Percentiles rank a stretch among this genome's conserved stretches.
phyloP scores from a whole-genome alignment of 2,113 vertebrate species.

The Carassius auratus region DNA sequence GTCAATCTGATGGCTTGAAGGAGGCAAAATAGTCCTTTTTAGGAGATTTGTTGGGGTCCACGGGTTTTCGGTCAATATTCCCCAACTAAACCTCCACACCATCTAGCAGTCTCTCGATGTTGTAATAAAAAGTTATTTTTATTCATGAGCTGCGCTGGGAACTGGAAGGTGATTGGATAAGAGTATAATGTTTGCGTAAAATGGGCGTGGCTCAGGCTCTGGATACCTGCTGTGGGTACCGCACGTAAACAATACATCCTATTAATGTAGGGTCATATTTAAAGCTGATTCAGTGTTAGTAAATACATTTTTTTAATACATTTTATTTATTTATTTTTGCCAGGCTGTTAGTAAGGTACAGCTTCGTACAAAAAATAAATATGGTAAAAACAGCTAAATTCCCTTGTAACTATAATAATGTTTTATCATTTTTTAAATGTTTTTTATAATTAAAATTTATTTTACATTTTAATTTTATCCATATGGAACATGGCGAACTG shows the following conservation, averaged over 20 bases:
- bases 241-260: background rate
- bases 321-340: background rate
- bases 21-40: constrained; percentile 61
- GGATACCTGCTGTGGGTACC: constrained; percentile 13
- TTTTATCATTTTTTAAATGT: too few relatives aligned
- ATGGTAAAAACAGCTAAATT: background rate
- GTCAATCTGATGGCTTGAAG: constrained; percentile 61
- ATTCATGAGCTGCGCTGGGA: constrained; percentile 70
- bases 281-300: background rate
- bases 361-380: background rate
- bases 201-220: constrained; percentile 51
- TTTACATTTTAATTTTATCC: background rate
- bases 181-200: constrained; percentile 53
- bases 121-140: constrained; percentile 66
- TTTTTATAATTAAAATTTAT: too few relatives aligned
- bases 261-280: background rate
- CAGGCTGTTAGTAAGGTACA: background rate
- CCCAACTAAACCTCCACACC: constrained; percentile 63
- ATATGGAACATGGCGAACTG: background rate
- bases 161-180: constrained; percentile 75
- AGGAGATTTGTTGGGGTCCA: constrained; percentile 61
- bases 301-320: too few relatives aligned
- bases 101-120: constrained; percentile 61
- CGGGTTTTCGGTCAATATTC: constrained; percentile 61
- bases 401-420: background rate